phyloP scores from a whole-genome alignment of 1,140 invertebrate species.

The Ectropis grisescens region DNA sequence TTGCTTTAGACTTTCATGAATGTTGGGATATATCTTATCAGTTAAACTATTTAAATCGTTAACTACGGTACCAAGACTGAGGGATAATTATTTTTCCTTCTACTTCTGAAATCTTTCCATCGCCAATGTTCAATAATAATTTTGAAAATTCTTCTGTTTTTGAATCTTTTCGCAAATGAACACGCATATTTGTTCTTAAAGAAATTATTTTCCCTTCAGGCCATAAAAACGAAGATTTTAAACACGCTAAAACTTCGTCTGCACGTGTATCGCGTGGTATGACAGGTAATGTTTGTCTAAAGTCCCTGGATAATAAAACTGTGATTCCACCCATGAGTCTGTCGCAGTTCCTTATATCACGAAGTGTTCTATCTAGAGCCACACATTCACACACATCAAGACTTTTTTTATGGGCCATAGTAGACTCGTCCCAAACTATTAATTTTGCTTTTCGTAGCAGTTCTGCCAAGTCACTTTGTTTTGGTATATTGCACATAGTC shows the following conservation, averaged over 20 bases:
- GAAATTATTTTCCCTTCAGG: background rate
- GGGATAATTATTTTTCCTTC: too few species aligned
- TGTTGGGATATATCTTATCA: too few species aligned
- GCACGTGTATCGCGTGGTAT: conserved; percentile 32
- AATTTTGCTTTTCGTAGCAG: background rate
- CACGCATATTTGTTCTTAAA: background rate
- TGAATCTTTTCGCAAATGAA: background rate
- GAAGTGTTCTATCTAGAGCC: conserved; percentile 41
- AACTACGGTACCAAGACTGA: too few species aligned
- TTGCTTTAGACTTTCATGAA: too few species aligned
- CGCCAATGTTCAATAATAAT: too few species aligned
- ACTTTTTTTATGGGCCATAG: conserved; percentile 41
- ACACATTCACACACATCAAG: too few species aligned
- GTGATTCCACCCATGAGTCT: conserved; percentile 11
- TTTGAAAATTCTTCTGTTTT: background rate
- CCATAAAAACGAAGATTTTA: conserved; percentile 4
- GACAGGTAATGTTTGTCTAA: conserved; percentile 57
- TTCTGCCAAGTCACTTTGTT: background rate
- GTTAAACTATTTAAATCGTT: too few species aligned
- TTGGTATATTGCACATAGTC: background rate
- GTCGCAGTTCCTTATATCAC: conserved; percentile 25
- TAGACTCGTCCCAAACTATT: too few species aligned
- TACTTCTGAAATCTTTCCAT: too few species aligned
- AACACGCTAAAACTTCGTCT: conserved; percentile 13
- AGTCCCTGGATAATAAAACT: conserved; percentile 38